Percentiles rank a stretch among this genome's conserved stretches.
Conservation (phyloP, 2,888 invertebrate genomes). For the Phengaris alcon region DNA sequence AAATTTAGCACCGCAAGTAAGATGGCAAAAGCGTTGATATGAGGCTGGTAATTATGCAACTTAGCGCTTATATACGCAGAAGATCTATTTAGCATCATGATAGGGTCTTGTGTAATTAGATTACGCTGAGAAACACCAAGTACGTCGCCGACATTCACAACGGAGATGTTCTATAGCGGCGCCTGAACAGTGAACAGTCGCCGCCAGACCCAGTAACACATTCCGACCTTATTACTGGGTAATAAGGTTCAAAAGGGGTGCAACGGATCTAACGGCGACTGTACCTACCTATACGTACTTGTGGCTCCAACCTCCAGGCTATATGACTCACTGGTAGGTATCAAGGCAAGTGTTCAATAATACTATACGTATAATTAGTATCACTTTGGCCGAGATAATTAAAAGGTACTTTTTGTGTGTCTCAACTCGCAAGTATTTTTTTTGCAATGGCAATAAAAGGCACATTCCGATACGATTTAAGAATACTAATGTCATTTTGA, state of each 20-base stretch:
- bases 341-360: constrained; percentile 44
- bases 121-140: constrained; percentile 8
- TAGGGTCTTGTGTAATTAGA: constrained; percentile 21
- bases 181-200: constrained; percentile 38
- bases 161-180: constrained; percentile 44
- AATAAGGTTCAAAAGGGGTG: too few species aligned
- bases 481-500: constrained; percentile 8
- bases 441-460: neutral
- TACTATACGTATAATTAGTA: constrained; percentile 35
- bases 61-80: neutral
- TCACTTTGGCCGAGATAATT: constrained; percentile 28
- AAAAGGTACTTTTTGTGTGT: constrained; percentile 16
- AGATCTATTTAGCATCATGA: constrained; percentile 11
- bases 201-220: too few species aligned
- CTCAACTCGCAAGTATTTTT: neutral
- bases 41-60: neutral
- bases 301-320: constrained; percentile 54
- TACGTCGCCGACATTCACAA: constrained; percentile 14
- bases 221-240: too few species aligned
- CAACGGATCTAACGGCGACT: neutral
- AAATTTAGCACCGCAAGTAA: neutral
- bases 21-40: neutral
- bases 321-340: constrained; percentile 59
- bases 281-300: constrained; percentile 30
- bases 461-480: neutral